Base-by-base conservation (phyloP, 2,113 vertebrate species). In the Nibea albiflora region DNA sequence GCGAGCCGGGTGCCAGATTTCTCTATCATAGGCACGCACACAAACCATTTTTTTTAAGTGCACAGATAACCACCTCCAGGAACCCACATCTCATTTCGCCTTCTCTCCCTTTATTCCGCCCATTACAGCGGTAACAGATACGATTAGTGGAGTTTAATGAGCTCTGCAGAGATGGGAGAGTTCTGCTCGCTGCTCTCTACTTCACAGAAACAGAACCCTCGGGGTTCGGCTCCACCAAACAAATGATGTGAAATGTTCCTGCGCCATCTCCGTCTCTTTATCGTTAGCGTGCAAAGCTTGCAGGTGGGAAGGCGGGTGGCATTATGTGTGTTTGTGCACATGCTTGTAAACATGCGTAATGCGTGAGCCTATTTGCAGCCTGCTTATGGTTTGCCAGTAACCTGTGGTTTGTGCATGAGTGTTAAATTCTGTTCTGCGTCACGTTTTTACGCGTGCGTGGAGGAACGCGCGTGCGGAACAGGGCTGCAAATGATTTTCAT, bases 81-180 rank as follows among this genome's bases (percentile, higher is more conserved):
- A 90, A 82, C 68, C 62, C 87, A 65, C 77, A 73, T 57, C 73
- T 52, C 80, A 75, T 84, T 83, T 75, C 42, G 80, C 56, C 66
- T n/a, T 24, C 68, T 88, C 44, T 89, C 68, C 54, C 76, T 85
- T 87, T 83, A 75, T 88, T 85, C 72, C 47, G 28, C 77, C 79
- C 81, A 81, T 91, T 89, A 84, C 79, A 54, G 87, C 61, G 39
- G 75, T 88, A 91, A 87, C 87, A 83, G 78, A 88, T 81, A 78
- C 76, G 89, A 91, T 92, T 90, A 93, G 87, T 84, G 73, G 74
- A 54, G 67, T 88, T 89, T 94, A 94, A 93, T 92, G 92, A 94
- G 90, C 88, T 90, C 88, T 92, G 87, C 87, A 77, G 88, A 93
- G 88, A 92, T 81, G 85, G 35, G 35, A 83, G 84, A 46, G 76